Evolutionary conservation across 2,888 invertebrate genomes (phyloP).

Genomic region (Melieria picta): DNA sequence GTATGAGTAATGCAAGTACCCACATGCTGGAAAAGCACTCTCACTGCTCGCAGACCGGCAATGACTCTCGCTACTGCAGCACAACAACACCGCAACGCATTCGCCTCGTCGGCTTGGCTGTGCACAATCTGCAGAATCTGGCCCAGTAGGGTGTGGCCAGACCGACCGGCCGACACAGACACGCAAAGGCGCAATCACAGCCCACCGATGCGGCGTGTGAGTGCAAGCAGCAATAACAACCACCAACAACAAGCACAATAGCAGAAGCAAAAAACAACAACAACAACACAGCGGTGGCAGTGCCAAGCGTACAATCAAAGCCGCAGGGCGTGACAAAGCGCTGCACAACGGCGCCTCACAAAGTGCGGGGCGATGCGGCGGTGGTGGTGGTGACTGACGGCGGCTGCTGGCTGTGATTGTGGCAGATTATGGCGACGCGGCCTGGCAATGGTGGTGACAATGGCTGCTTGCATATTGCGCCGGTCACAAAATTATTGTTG

Average conservation of each 20-base stretch:
- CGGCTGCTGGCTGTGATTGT: constrained; percentile 7
- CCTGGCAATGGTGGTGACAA: too few relatives aligned
- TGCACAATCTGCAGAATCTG: constrained; percentile 26
- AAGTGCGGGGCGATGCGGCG: constrained; percentile 4
- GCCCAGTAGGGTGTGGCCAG: constrained; percentile 29
- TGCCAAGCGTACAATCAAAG: background rate
- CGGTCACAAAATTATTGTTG: too few relatives aligned
- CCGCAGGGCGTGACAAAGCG: constrained; percentile 23
- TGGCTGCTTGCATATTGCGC: too few relatives aligned
- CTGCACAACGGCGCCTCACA: background rate
- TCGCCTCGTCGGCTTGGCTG: background rate
- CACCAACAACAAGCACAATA: constrained; percentile 17
- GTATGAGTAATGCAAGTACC: too few relatives aligned
- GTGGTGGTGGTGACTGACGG: constrained; percentile 1
- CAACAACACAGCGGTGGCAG: background rate
- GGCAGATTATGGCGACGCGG: background rate
- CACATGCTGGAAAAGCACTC: constrained; percentile 11
- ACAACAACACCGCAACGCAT: constrained; percentile 22
- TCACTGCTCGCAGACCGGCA: constrained; percentile 27
- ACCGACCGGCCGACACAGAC: background rate
- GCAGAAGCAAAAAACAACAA: constrained; percentile 22
- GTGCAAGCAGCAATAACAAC: constrained; percentile 20
- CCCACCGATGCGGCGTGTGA: background rate
- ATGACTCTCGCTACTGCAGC: constrained; percentile 18
- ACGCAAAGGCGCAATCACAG: background rate